Base-by-base conservation (phyloP, 1,140 invertebrate species). In the Mercenaria mercenaria region DNA sequence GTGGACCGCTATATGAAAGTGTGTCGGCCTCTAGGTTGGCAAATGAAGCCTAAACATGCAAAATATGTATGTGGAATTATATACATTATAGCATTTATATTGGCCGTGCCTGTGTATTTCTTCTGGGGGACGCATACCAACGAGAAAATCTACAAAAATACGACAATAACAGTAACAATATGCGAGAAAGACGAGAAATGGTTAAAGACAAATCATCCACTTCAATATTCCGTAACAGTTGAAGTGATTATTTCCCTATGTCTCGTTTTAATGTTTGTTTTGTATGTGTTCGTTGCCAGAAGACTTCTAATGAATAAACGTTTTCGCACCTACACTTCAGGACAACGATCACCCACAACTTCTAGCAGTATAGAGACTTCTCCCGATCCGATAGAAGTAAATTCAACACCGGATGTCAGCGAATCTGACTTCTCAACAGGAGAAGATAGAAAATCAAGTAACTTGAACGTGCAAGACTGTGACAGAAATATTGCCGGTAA, bases 1-100 rank as follows among this genome's bases (percentile, higher is more conserved):
- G 56, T 93, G 0, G 92, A 93, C 79, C 87, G 92, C 34, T 92
- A 93, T 32, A 90, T 85, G 47, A 90, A 91, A 64, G 92, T 93
- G 13, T 93, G 91, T 59, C 81, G 37, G 15, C 93, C 93, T 4
- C 74, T 93, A 0, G 43, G 82, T 2, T 37, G 59, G 18, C 93
- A 92, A 74, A 90, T 93, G 32, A 74, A 82, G 11, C 39, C 59
- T 0, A 34, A 41, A 41, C 18, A 29, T 13, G 86, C 86, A 0
- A 80, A 37, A 20, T 50, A n/a, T 29, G 10, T 81, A 15, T 64
- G 74, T 20, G 11, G 79, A 34, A 1, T 67, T 8, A 72, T 81
- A 3, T 88, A 69, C 43, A 34, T 74, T 3, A 11, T 56, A 20
- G 74, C 86, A 32, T 26, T 67, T 23, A 47, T 88, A 18, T 23